Percentiles rank a stretch among this genome's conserved stretches.
phyloP scores from a whole-genome alignment of 1,140 invertebrate genomes.

The Penaeus indicus region DNA sequence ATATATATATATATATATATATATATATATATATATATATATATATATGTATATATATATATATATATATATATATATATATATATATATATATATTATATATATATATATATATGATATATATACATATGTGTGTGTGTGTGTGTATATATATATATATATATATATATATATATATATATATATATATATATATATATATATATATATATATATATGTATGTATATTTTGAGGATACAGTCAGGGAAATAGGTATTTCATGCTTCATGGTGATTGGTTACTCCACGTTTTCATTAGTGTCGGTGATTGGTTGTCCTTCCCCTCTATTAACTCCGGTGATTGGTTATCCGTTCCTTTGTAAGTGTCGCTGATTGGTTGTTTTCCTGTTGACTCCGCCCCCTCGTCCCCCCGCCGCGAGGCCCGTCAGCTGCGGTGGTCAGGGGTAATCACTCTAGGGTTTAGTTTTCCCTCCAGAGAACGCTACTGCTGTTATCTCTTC shows the following conservation, averaged over 20 bases:
- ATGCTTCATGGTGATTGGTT: neutral
- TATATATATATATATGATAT: no score
- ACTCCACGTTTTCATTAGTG: neutral
- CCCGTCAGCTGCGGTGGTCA: no score
- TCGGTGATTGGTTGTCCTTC: neutral
- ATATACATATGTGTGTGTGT: neutral
- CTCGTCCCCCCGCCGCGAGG: no score
- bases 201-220: neutral
- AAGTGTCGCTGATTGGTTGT: no score
- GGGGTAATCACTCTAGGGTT: no score
- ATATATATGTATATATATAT: neutral
- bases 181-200: slow-evolving; percentile 2
- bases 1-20: neutral
- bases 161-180: slow-evolving; percentile 6
- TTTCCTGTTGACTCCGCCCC: no score
- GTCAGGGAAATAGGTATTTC: neutral
- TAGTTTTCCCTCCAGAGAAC: no score
- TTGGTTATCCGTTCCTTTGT: no score
- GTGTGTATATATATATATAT: neutral
- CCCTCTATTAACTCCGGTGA: no score
- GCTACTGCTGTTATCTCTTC: no score
- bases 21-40: neutral
- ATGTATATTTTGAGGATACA: neutral
- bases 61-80: neutral
- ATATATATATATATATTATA: neutral